Evolutionary conservation across 2,797 vertebrate species (phyloP), one percentile per base, ranked within the genome.

Genomic region (Trachurus trachurus): DNA sequence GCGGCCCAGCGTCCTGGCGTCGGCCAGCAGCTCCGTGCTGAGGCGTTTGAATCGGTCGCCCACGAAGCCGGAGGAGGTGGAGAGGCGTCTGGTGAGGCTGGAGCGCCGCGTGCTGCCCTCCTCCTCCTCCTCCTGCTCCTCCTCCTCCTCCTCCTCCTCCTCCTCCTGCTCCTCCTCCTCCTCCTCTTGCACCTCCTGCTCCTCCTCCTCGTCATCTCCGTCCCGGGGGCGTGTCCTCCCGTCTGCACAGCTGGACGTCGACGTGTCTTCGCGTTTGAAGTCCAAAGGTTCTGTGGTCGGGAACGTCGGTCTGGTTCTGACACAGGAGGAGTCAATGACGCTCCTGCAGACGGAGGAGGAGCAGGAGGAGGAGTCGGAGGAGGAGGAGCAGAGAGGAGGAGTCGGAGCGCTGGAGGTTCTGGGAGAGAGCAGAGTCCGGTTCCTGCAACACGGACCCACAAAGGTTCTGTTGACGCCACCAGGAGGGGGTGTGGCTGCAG

Each of bases 31-130:
- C 85, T 98, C 97, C 0, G 96, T 96, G 7, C 97, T 97, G 89
- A 97, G 90, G 16, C 96, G 97, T 93, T 97, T 98, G 91, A 98
- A 95, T 47, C 95, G 96, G 87, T 98, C 96, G 52, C 97, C 97
- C 87, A 98, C 96, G 0, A 96, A 97, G 88, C 97, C 97, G 0
- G 97, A 95, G 0, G 97, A 97, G 91, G 97, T 98, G 60, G 96
- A 96, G 5, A 97, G 97, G 90, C 97, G 95, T 81, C 96, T 98
- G 66, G 96, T 96, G 89, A 99, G 76, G 84, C 96, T 96, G 1
- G 96, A 96, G 2, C 92, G 94, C 89, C 96, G 96, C 72, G 89
- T 94, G 88, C 95, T 97, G 77, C 94, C 26, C 26, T 26, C 1
- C 26, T 26, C 26, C 26, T 26, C 26, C 26, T 26, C 26, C 26